phyloP scores from a whole-genome alignment of 1,140 invertebrate genomes.

The Chrysoperla carnea region DNA sequence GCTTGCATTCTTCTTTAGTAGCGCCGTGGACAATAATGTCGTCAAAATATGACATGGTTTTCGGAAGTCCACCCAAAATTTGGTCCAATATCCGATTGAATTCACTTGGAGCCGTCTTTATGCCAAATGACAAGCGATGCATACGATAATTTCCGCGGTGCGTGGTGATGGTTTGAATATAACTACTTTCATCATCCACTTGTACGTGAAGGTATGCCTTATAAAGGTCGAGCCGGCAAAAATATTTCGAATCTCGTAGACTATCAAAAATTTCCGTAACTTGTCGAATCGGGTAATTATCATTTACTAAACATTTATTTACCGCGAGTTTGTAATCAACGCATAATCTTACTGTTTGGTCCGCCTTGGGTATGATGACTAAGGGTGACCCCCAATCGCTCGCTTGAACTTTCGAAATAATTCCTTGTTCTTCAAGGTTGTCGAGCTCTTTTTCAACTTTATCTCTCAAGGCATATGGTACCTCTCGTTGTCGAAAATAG shows the following conservation, averaged over 20 bases:
- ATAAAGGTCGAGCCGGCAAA: slow-evolving; percentile 12
- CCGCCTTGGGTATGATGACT: slow-evolving; percentile 2
- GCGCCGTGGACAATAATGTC: slow-evolving; percentile 13
- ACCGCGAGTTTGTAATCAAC: slow-evolving; percentile 20
- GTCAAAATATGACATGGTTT: slow-evolving; percentile 10
- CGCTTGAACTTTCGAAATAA: slow-evolving; percentile 7
- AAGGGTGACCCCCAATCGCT: slow-evolving; percentile 6
- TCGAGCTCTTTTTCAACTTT: slow-evolving; percentile 10
- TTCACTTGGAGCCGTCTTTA: slow-evolving; percentile 23
- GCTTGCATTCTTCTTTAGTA: slow-evolving; percentile 9
- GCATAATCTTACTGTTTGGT: slow-evolving; percentile 8
- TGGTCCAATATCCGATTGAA: slow-evolving; percentile 28
- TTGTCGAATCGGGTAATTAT: slow-evolving; percentile 11
- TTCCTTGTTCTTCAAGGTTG: slow-evolving; percentile 3
- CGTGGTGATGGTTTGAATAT: slow-evolving; percentile 5
- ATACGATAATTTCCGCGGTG: slow-evolving; percentile 17
- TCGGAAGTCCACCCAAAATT: slow-evolving; percentile 14
- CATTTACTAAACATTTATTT: slow-evolving; percentile 7
- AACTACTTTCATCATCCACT: background rate
- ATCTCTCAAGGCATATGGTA: slow-evolving; percentile 9
- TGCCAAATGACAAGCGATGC: slow-evolving; percentile 23
- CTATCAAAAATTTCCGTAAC: slow-evolving; percentile 12
- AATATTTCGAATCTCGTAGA: slow-evolving; percentile 8
- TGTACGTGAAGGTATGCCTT: slow-evolving; percentile 15
- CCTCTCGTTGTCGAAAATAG: slow-evolving; percentile 8